These are phyloP conservation scores for Megalops cyprinoides DNA, from an alignment of 2,797 vertebrate species.

Conservation along the genomic window DNA sequence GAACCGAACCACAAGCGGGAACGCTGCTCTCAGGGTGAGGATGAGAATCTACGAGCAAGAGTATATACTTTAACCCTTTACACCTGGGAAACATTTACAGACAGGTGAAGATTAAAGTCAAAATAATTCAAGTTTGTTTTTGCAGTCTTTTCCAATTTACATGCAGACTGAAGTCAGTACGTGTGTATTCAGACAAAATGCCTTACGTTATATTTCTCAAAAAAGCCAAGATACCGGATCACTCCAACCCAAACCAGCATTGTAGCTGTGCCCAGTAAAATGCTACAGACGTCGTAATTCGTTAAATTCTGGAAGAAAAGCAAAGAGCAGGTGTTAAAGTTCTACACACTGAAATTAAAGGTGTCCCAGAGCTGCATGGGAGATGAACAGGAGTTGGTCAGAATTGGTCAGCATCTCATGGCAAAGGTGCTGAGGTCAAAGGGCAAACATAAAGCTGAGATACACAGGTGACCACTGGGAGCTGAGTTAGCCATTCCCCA, in stretches of 20 bases:
- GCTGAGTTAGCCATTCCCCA: too few relatives aligned
- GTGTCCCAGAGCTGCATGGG: too few relatives aligned
- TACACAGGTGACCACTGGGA: too few relatives aligned
- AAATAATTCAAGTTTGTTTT: neutral
- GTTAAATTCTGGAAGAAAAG: constrained; percentile 78
- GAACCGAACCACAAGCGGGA: constrained; percentile 91
- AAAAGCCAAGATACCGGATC: constrained; percentile 93
- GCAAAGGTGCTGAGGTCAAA: too few relatives aligned
- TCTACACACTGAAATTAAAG: too few relatives aligned
- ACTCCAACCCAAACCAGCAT: constrained; percentile 93
- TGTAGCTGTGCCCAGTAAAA: constrained; percentile 89
- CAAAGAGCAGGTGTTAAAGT: neutral
- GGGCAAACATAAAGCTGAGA: too few relatives aligned
- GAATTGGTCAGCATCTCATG: too few relatives aligned
- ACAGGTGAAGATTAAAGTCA: neutral
- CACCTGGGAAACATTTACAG: too few relatives aligned
- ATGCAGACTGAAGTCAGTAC: neutral
- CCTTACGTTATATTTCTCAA: constrained; percentile 95
- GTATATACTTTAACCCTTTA: neutral
- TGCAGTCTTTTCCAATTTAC: neutral
- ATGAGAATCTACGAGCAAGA: constrained; percentile 82
- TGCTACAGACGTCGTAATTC: constrained; percentile 92
- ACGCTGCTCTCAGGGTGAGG: constrained; percentile 85
- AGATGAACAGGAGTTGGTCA: too few relatives aligned
- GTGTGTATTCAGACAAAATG: neutral